These are phyloP conservation scores for Trogon melanurus DNA, from an alignment of 2,113 vertebrate genomes.

Conservation along the genomic window DNA sequence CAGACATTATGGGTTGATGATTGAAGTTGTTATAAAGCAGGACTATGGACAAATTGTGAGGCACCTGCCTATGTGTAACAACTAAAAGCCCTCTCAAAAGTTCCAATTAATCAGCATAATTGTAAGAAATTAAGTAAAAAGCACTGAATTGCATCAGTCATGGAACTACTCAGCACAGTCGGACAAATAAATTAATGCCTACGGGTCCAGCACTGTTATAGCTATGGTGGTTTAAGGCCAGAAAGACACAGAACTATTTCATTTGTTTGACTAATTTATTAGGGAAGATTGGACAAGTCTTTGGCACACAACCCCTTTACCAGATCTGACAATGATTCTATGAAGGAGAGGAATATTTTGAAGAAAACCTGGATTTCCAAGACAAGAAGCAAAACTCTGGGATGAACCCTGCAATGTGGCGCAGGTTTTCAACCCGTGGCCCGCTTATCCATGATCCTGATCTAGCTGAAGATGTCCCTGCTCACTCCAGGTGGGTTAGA, in stretches of 20 bases:
- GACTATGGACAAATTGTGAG: background rate
- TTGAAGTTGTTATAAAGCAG: background rate
- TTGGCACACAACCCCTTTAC: background rate
- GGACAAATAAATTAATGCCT: background rate
- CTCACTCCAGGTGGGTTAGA: no score
- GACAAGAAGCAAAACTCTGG: background rate
- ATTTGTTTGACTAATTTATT: background rate
- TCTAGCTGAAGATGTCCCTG: no score
- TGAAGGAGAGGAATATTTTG: background rate
- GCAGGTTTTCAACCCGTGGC: background rate
- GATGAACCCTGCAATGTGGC: accelerated
- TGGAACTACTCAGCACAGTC: background rate
- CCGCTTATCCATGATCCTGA: background rate
- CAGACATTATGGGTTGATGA: slow-evolving; percentile 1
- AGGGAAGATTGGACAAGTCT: background rate
- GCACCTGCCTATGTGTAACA: background rate
- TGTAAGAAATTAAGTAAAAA: slow-evolving; percentile 19
- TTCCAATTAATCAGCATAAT: slow-evolving; percentile 20
- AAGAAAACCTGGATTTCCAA: background rate
- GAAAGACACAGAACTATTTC: background rate
- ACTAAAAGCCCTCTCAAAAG: slow-evolving; percentile 18
- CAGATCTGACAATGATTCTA: background rate
- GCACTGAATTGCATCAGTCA: background rate
- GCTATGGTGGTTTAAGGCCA: background rate
- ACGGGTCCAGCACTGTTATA: background rate